These are phyloP conservation scores for Plebejus anna DNA, from an alignment of 2,888 invertebrate species.

Conservation along the genomic window DNA sequence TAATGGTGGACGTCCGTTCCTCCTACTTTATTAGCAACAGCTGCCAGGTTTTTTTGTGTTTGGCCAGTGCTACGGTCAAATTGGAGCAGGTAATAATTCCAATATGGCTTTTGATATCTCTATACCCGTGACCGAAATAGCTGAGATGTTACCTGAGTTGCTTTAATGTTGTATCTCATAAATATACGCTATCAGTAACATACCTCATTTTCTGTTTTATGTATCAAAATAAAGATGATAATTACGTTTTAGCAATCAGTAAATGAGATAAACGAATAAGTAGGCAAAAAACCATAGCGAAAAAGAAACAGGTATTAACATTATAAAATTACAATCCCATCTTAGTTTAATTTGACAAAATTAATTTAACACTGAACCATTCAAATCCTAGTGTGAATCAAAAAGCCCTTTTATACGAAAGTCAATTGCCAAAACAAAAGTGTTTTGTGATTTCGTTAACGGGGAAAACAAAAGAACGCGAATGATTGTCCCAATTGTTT, in stretches of 20 bases:
- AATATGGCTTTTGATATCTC: conserved; percentile 21
- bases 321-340: not conserved
- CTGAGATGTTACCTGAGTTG: not conserved
- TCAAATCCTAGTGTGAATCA: not conserved
- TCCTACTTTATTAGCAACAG: conserved; percentile 67
- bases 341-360: not conserved
- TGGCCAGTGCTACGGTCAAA: conserved; percentile 59
- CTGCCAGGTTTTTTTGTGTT: conserved; percentile 62
- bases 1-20: conserved; percentile 73
- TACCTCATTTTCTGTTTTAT: not conserved
- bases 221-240: not conserved
- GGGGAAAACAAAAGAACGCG: conserved; percentile 32
- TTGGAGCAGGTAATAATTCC: conserved; percentile 20
- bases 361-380: not conserved
- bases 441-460: conserved; percentile 28
- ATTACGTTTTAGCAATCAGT: not conserved
- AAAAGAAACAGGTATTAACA: not conserved
- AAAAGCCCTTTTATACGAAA: conserved; percentile 1
- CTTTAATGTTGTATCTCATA: not conserved
- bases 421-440: conserved; percentile 23
- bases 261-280: not conserved
- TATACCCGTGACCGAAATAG: conserved; percentile 5
- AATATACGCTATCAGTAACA: not conserved
- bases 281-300: not conserved
- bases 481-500: conserved; percentile 34